A percentile compares a stretch with the other conserved stretches of the same genome.
These are phyloP conservation scores for Delia radicum DNA, from an alignment of 1,140 invertebrate genomes.

Conservation along the genomic window DNA sequence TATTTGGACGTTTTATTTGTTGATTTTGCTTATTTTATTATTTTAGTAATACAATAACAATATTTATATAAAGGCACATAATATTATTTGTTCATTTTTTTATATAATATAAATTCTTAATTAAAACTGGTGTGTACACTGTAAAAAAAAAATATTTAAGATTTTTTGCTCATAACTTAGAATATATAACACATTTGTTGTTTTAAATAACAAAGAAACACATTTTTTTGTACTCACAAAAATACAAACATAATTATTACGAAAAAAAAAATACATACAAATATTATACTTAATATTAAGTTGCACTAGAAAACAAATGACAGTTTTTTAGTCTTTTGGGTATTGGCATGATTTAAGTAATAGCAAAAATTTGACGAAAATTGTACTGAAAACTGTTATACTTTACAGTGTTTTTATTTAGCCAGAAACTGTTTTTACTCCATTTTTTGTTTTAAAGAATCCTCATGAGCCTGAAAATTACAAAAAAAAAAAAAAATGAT, in stretches of 20 bases:
- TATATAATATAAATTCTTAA: neutral
- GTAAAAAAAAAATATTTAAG: neutral
- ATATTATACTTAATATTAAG: neutral
- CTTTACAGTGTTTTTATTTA: neutral
- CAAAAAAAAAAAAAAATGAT: no score
- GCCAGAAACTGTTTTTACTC: neutral
- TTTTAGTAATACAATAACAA: neutral
- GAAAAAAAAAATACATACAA: conserved; percentile 19
- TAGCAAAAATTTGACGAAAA: conserved; percentile 8
- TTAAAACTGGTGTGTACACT: neutral
- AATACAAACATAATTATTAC: neutral
- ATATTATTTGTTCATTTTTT: neutral
- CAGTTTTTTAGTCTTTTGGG: conserved; percentile 13
- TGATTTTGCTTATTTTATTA: neutral
- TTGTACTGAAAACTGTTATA: neutral
- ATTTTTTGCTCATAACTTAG: neutral
- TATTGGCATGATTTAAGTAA: conserved; percentile 27
- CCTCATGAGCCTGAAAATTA: conserved; percentile 13
- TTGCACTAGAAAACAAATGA: conserved; percentile 20
- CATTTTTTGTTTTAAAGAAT: conserved; percentile 15
- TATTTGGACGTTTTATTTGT: neutral
- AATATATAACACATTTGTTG: neutral
- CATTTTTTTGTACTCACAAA: neutral
- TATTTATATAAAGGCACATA: neutral
- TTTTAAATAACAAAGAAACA: neutral